Evolutionary conservation across 2,113 vertebrate genomes (phyloP), one percentile per base, ranked within the genome.

Genomic region (Ictidomys tridecemlineatus): DNA sequence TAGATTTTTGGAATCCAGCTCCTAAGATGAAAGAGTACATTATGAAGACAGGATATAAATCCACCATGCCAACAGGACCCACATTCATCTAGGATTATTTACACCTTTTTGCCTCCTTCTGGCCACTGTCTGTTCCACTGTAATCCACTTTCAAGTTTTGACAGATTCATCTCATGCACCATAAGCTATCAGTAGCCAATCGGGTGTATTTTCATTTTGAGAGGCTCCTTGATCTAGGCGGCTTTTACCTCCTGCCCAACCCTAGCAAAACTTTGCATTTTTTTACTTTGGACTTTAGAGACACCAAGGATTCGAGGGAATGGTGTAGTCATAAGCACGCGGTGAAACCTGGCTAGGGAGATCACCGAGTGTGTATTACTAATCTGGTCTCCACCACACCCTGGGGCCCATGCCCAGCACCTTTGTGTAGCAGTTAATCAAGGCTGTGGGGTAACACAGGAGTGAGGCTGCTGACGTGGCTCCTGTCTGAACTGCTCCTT

Each of bases 21-120:
- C 85, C 97, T 91, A 63, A 97, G 97, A 98, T 98, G 98, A 98
- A 98, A 98, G 98, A 95, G 96, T 65, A 95, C 97, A 98, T 98
- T 98, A 98, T 98, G 96, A 98, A 98, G 97, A 97, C 97, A 97
- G 98, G 95, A 94, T 94, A 97, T 98, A 98, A 98, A 98, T 98
- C 97, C 76, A 85, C 96, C 32, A 89, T 95, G 97, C 97, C 98
- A 96, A 97, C 97, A 98, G 97, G 97, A 72, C 97, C 97, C 95
- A 22, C 98, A 92, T 94, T 98, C 98, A 97, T 97, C 82, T 96
- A 48, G 8, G 97, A 94, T 97, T 97, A 96, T 97, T 98, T 98
- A 98, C 93, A 97, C 91, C 93, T 97, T 91, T 95, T 85, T 94
- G 8, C 85, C 79, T 97, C 91, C 83, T 87, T 96, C 96, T 97